Conservation (phyloP, 2,888 invertebrate genomes). For the Coelinius sp. region DNA sequence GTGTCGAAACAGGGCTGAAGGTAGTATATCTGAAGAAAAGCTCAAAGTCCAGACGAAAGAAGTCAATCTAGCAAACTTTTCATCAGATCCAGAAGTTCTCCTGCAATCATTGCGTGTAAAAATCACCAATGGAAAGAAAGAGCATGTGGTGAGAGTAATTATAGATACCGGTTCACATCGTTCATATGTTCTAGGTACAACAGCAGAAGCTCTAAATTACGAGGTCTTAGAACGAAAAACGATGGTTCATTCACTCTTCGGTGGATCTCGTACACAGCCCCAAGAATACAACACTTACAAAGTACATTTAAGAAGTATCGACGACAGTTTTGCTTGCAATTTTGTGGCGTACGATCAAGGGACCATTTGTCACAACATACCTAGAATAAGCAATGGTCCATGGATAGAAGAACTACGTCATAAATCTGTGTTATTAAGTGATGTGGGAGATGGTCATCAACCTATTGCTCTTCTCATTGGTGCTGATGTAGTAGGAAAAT, state of each 20-base stretch:
- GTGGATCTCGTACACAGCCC: constrained; percentile 40
- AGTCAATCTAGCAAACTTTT: constrained; percentile 33
- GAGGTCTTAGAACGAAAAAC: constrained; percentile 36
- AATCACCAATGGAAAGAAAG: constrained; percentile 35
- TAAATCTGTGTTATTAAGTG: constrained; percentile 9
- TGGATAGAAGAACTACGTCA: neutral
- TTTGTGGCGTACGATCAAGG: neutral
- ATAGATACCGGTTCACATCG: constrained; percentile 52
- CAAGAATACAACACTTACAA: constrained; percentile 41
- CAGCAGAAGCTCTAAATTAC: constrained; percentile 46
- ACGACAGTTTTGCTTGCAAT: constrained; percentile 41
- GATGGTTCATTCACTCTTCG: constrained; percentile 49
- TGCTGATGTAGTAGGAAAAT: constrained; percentile 52
- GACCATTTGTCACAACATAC: neutral
- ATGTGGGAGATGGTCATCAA: constrained; percentile 1
- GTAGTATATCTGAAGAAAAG: neutral
- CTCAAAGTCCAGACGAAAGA: constrained; percentile 11
- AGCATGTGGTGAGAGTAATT: constrained; percentile 44
- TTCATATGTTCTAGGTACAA: constrained; percentile 47
- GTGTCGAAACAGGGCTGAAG: constrained; percentile 41
- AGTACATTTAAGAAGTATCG: constrained; percentile 40
- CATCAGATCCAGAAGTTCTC: constrained; percentile 37
- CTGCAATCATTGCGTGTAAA: constrained; percentile 50
- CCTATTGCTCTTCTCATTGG: constrained; percentile 51
- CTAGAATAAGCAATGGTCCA: neutral